Conservation (phyloP, 2,888 invertebrate species). For the Coenonympha arcania region DNA sequence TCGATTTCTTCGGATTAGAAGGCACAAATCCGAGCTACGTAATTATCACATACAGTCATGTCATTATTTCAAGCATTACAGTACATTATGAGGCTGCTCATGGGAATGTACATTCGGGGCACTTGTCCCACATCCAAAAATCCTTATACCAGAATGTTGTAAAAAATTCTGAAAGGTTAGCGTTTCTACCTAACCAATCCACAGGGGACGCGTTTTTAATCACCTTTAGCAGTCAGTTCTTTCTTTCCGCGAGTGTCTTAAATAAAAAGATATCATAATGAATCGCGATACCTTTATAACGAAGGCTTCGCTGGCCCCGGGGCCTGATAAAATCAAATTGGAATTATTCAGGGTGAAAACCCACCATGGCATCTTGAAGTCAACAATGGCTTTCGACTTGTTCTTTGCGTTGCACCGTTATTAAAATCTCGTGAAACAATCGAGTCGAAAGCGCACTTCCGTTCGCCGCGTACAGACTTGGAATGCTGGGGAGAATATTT, state of each 20-base stretch:
- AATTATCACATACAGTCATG: too few relatives aligned
- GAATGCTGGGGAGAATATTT: conserved; percentile 25
- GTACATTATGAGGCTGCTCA: too few relatives aligned
- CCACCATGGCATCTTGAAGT: conserved; percentile 56
- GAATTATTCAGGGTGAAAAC: conserved; percentile 36
- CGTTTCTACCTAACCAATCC: too few relatives aligned
- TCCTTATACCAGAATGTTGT: too few relatives aligned
- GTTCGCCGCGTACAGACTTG: conserved; percentile 54
- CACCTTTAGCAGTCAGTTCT: not conserved
- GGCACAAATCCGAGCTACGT: too few relatives aligned
- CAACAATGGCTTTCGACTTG: conserved; percentile 65
- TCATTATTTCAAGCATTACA: too few relatives aligned
- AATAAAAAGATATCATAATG: conserved; percentile 11
- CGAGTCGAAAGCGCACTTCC: conserved; percentile 72
- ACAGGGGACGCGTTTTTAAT: too few relatives aligned
- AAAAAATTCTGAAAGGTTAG: too few relatives aligned
- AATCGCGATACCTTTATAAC: conserved; percentile 20
- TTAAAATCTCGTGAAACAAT: conserved; percentile 75
- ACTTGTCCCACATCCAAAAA: too few relatives aligned
- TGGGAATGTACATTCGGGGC: too few relatives aligned
- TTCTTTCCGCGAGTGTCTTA: not conserved
- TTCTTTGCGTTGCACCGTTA: conserved; percentile 73
- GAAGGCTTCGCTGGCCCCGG: conserved; percentile 24
- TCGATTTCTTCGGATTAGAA: too few relatives aligned
- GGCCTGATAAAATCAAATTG: conserved; percentile 49